A percentile compares a stretch with the other conserved stretches of the same genome.
phyloP scores from a whole-genome alignment of 2,113 vertebrate genomes.

The Tamias sibiricus region DNA sequence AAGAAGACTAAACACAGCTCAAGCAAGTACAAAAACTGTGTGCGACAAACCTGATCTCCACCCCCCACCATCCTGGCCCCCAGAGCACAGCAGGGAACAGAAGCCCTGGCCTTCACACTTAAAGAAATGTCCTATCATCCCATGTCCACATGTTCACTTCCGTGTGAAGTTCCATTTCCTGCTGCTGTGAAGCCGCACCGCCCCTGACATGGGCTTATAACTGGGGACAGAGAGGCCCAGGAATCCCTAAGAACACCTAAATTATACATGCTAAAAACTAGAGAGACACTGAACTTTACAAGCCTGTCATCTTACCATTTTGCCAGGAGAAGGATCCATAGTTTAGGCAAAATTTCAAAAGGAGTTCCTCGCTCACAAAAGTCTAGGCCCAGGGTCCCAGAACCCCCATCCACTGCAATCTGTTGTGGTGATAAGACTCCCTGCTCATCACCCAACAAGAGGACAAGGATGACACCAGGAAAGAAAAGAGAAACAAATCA shows the following conservation, averaged over 20 bases:
- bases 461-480: neutral
- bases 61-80: no score
- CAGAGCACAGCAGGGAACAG: neutral
- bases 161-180: neutral
- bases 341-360: neutral
- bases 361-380: neutral
- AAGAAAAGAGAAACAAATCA: neutral
- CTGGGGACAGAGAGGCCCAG: no score
- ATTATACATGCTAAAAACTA: neutral
- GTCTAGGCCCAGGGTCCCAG: neutral
- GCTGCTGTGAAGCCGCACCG: neutral
- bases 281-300: neutral
- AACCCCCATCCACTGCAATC: neutral
- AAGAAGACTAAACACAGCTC: slow-evolving; percentile 72
- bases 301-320: neutral
- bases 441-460: no score
- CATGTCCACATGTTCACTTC: neutral
- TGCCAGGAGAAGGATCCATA: neutral
- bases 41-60: no score
- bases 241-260: neutral
- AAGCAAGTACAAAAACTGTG: neutral
- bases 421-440: no score
- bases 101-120: neutral
- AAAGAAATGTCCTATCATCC: neutral
- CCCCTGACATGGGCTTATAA: neutral